Percentiles rank a stretch among this genome's conserved stretches.
These are phyloP conservation scores for Tolypeutes matacus DNA, from an alignment of 2,797 vertebrate genomes.

Conservation along the genomic window DNA sequence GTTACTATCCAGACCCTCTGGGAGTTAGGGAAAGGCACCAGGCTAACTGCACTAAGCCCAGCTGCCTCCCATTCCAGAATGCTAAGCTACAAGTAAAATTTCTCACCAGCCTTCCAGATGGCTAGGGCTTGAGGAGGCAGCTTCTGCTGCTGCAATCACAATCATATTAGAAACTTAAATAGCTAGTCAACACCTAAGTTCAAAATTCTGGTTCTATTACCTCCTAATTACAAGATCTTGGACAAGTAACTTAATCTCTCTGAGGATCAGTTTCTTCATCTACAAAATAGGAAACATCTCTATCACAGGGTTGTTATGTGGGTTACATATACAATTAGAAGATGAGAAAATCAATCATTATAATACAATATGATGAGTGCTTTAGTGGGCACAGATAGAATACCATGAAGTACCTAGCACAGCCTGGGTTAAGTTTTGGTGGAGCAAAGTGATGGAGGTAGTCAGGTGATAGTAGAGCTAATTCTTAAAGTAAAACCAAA, in stretches of 20 bases:
- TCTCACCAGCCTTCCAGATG: background rate
- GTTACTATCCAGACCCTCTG: too few species aligned
- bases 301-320: background rate
- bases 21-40: background rate
- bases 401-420: background rate
- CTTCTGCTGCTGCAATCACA: background rate
- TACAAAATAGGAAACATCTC: background rate
- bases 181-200: background rate
- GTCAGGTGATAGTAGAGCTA: background rate
- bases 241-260: background rate
- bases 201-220: slow-evolving; percentile 26
- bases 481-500: slow-evolving; percentile 37
- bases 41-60: background rate
- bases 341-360: slow-evolving; percentile 22
- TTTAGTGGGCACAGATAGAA: background rate
- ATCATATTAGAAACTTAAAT: background rate
- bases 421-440: background rate
- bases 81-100: background rate
- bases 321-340: slow-evolving; percentile 37
- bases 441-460: background rate
- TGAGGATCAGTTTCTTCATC: background rate
- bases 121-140: background rate
- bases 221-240: background rate
- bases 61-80: background rate
- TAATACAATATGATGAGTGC: background rate